Conservation (phyloP, 2,113 vertebrate species). For the Xyrauchen texanus region DNA sequence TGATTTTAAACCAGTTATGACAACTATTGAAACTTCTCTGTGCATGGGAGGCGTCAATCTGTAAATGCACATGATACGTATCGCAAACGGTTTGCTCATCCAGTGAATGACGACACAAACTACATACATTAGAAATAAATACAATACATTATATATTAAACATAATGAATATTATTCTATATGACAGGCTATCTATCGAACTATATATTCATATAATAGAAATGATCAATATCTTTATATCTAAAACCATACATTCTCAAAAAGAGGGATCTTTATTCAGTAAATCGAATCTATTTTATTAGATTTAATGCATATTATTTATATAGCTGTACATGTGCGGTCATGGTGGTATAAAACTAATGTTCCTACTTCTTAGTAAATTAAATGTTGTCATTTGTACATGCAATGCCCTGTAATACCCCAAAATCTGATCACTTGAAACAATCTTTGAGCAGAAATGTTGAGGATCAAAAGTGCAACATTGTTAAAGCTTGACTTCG, state of each 20-base stretch:
- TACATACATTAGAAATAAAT: constrained; percentile 38
- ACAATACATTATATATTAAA: neutral
- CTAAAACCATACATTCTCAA: neutral
- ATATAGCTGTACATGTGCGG: constrained; percentile 44
- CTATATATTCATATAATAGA: constrained; percentile 53
- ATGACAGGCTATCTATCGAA: too few species aligned
- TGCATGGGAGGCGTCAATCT: constrained; percentile 26
- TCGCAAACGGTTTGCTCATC: neutral
- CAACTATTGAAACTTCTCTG: constrained; percentile 43
- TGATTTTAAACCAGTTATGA: constrained; percentile 45
- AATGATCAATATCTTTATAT: too few species aligned
- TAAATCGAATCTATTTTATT: constrained; percentile 13
- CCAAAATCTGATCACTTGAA: neutral
- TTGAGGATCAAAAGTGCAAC: constrained; percentile 10
- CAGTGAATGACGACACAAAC: neutral
- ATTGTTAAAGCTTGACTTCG: constrained; percentile 5
- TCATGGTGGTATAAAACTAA: constrained; percentile 47
- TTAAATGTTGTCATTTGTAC: neutral
- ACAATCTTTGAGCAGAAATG: neutral
- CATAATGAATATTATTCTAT: constrained; percentile 67
- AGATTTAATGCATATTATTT: constrained; percentile 40
- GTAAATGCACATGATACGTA: constrained; percentile 15
- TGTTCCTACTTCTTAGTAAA: too few species aligned
- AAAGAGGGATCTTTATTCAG: constrained; percentile 36
- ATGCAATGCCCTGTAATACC: too few species aligned